Percentiles rank a stretch among this genome's conserved stretches.
Conservation (phyloP, 2,797 vertebrate species). For the Pogonophryne albipinna region DNA sequence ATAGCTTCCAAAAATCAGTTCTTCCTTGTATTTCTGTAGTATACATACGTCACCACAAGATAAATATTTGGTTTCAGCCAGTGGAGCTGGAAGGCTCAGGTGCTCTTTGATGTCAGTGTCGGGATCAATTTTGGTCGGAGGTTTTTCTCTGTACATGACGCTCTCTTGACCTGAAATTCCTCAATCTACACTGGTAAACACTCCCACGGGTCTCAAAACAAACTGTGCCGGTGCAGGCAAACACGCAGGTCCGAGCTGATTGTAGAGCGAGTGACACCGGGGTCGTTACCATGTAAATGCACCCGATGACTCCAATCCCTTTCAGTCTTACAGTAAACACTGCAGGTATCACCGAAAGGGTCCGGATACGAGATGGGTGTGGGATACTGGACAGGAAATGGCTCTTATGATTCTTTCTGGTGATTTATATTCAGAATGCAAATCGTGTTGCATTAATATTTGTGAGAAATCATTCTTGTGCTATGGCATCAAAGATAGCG, state of each 20-base stretch:
- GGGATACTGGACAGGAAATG: background rate
- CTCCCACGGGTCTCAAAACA: constrained; percentile 75
- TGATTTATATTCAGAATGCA: background rate
- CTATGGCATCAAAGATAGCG: background rate
- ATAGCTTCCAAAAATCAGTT: constrained; percentile 46
- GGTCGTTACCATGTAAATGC: constrained; percentile 70
- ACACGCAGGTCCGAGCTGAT: constrained; percentile 61
- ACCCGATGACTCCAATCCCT: constrained; percentile 64
- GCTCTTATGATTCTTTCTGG: background rate
- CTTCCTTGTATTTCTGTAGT: constrained; percentile 59
- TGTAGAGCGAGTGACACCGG: constrained; percentile 57
- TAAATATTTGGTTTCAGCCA: constrained; percentile 81
- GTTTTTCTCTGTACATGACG: constrained; percentile 63
- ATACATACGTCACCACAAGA: constrained; percentile 70
- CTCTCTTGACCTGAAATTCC: constrained; percentile 79
- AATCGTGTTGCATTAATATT: background rate
- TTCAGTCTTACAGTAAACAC: constrained; percentile 55
- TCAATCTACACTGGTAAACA: constrained; percentile 74
- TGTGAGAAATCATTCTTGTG: background rate
- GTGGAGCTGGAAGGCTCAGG: constrained; percentile 51
- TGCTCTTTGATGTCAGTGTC: constrained; percentile 75
- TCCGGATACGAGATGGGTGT: background rate
- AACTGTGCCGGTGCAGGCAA: constrained; percentile 65
- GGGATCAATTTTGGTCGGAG: constrained; percentile 64
- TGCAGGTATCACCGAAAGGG: constrained; percentile 10